Conservation (phyloP, 2,888 invertebrate species). For the Clostera curtula region DNA sequence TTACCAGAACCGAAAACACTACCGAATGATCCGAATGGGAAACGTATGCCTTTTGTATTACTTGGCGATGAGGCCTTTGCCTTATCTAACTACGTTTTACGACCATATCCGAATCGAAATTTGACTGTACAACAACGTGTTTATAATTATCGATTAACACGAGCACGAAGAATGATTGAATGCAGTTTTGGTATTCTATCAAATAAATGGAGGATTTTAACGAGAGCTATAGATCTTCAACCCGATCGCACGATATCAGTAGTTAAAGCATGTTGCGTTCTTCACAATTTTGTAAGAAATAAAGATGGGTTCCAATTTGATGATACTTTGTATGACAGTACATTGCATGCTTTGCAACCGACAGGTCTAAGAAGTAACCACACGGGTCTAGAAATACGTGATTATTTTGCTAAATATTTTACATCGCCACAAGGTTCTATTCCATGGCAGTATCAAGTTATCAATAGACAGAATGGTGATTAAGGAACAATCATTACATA, state of each 20-base stretch:
- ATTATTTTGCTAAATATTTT: no score
- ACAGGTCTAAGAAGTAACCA: no score
- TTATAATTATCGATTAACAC: slow-evolving; percentile 6
- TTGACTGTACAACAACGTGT: slow-evolving; percentile 10
- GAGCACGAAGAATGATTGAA: slow-evolving; percentile 11
- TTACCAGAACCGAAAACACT: slow-evolving; percentile 9
- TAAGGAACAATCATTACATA: no score
- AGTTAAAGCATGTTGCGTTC: no score
- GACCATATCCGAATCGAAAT: slow-evolving; percentile 25
- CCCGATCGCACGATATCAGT: slow-evolving; percentile 5
- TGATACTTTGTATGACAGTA: no score
- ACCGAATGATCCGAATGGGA: slow-evolving; percentile 8
- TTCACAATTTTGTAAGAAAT: no score
- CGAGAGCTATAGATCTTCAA: slow-evolving; percentile 7
- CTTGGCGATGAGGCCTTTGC: slow-evolving; percentile 27
- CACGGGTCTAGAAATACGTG: no score
- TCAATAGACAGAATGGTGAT: no score
- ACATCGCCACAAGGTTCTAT: no score
- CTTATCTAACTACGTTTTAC: slow-evolving; percentile 17
- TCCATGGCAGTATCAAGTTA: no score
- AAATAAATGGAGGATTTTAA: slow-evolving; percentile 12
- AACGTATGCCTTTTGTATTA: slow-evolving; percentile 14
- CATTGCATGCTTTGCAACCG: no score
- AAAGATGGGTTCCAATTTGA: no score
- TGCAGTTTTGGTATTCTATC: slow-evolving; percentile 10